phyloP scores from a whole-genome alignment of 2,113 vertebrate genomes.

The Puma concolor region DNA sequence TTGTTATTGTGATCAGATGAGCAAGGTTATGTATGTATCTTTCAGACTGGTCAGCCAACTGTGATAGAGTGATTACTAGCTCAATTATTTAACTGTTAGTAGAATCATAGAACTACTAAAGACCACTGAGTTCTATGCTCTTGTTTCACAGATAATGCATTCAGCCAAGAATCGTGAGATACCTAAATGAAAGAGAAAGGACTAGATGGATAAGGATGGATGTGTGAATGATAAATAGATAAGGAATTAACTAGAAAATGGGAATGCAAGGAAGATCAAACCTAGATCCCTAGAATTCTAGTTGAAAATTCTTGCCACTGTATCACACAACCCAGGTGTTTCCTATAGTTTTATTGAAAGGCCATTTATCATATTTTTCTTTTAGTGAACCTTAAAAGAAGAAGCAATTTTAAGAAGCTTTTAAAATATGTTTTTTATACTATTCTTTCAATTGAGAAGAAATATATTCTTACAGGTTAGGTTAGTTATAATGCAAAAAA shows the following conservation, averaged over 20 bases:
- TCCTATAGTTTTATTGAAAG: background rate
- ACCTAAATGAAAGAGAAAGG: background rate
- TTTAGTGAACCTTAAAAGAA: background rate
- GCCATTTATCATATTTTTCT: background rate
- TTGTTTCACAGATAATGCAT: constrained; percentile 15
- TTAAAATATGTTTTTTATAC: constrained; percentile 25
- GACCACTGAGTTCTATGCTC: background rate
- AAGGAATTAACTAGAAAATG: background rate
- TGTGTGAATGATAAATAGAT: background rate
- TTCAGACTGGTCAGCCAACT: background rate
- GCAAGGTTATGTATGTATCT: background rate
- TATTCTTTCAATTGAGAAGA: background rate
- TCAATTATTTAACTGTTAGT: constrained; percentile 9
- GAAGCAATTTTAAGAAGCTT: constrained; percentile 20
- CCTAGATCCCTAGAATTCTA: background rate
- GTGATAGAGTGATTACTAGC: background rate
- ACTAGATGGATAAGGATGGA: background rate
- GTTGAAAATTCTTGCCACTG: background rate
- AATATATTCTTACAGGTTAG: background rate
- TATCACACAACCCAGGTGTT: background rate
- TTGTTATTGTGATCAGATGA: background rate
- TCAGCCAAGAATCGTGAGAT: background rate
- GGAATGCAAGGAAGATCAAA: background rate
- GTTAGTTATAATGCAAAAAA: background rate
- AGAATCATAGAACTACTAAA: background rate